Evolutionary conservation across 2,888 invertebrate genomes (phyloP), one percentile per base, ranked within the genome.

Genomic region (Neuroscelio doddi): DNA sequence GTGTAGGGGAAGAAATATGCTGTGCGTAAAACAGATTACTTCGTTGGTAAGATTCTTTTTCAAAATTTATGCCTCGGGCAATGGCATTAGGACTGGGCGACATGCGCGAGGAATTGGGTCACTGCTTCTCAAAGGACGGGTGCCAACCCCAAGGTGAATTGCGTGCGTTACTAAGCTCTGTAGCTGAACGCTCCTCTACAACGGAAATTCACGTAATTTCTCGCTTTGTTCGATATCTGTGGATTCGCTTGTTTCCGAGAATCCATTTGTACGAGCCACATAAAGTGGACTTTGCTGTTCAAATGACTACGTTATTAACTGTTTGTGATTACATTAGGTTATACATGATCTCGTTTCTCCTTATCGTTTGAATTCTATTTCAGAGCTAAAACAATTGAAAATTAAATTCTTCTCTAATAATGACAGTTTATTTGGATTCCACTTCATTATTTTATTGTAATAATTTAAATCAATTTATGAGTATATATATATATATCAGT

Each of bases 121-220:
- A 58, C 51, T 30, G 51, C 39, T 39, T 58, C 44, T 58, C 51
- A 58, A 58, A 58, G 27, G 51, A 58, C 36, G 58, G 51, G 49
- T 50, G 38, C 50, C 50, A 50, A 45, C 38, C 44, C 42, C 45
- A 58, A 50, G 51, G 51, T 58, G 51, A 58, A 51, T 58, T 51
- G 58, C 58, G 45, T 58, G 39, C 39, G 42, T 39, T 51, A 36
- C 32, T 36, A 50, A 45, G 55, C 30, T 45, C 26, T 34, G 42
- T 24, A 42, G 12, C 29, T 29, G 14, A 53, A 45, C 44, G 21
- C 24, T 46, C 46, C 46, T 46, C 53, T 29, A 39, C 46, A 46
- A 39, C 46, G 30, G 53, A 45, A 55, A 32, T 55, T 39, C 53
- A 10, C 45, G 27, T 46, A 36, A 39, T 38, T 38, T 55, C 39